These are phyloP conservation scores for Alligator mississippiensis DNA, from an alignment of 2,113 vertebrate genomes.

Conservation along the genomic window DNA sequence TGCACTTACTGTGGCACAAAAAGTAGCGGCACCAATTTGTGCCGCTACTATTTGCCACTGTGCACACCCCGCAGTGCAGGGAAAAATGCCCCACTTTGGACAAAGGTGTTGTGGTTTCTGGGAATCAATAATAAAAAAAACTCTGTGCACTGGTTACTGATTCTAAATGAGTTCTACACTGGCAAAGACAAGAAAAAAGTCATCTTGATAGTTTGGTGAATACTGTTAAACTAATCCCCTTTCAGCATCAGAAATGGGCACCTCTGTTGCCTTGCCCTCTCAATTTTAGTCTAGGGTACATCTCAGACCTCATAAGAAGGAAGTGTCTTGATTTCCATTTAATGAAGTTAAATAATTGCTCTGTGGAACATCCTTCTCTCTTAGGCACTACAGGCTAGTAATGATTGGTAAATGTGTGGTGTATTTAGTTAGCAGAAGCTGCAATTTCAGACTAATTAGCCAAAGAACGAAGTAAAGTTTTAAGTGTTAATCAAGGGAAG, in stretches of 20 bases:
- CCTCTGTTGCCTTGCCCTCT: background rate
- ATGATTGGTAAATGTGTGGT: conserved; percentile 18
- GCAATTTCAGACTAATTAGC: conserved; percentile 45
- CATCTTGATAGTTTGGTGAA: too few species aligned
- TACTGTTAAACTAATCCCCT: background rate
- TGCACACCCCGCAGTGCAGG: too few species aligned
- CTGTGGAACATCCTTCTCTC: conserved; percentile 1
- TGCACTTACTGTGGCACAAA: too few species aligned
- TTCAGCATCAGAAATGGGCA: background rate
- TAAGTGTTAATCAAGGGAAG: conserved; percentile 39
- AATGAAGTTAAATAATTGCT: conserved; percentile 27
- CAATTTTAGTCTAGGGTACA: background rate
- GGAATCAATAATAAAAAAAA: background rate
- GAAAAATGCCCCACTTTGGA: too few species aligned
- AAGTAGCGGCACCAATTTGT: too few species aligned
- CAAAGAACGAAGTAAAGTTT: conserved; percentile 41
- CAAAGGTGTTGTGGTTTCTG: background rate
- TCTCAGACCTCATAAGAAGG: background rate
- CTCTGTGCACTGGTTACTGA: background rate
- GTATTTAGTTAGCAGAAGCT: conserved; percentile 28
- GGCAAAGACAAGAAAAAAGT: too few species aligned
- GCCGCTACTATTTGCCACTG: too few species aligned
- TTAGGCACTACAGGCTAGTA: background rate
- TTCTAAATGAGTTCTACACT: background rate
- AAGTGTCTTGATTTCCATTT: conserved; percentile 35